Base-by-base conservation (phyloP, 2,113 vertebrate genomes). In the Bujurquina vittata region DNA sequence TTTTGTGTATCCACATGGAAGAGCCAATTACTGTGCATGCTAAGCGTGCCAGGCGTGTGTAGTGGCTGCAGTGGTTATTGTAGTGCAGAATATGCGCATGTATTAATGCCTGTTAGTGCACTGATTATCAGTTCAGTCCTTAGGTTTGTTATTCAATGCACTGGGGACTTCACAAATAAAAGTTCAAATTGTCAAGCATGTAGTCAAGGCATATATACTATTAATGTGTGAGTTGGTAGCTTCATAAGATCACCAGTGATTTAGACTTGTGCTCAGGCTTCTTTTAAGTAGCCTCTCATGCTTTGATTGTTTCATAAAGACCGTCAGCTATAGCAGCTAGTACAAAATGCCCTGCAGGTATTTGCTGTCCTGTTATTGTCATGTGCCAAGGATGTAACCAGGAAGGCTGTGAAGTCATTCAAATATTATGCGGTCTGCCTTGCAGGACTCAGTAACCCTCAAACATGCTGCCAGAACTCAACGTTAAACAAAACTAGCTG, bases 331-430 rank as follows among this genome's bases (percentile, higher is more conserved):
- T 14, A 33, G 4, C 29, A 3, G 67, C 46, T 31, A 12, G 31
- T 54, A 33, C 17, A 54, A 33, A 54, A 54, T 72, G 17, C 7
- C 65, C 22, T 49, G 5, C 23, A 69, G 10, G 40, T 72, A 72
- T 54, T 31, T 72, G 3, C 67, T 72, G 26, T 61, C 60, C 7
- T 87, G 79, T 79, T 79, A 26, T 79, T 79, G 84, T 86, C 84
- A 79, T 67, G 62, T 84, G 75, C 79, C 22, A 8, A 31, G 67
- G 67, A 31, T 75, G 23, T 52, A 62, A 52, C 23, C 4, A 43
- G 55, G 20, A 58, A 35, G 35, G 46, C 17, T 23, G 9, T 58
- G 22, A 72, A 3, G 43, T 72, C 67, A 29, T 49, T 46, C n/a
- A 46, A 10, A 67, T 46, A 18, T 67, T 46, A 72, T 23, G 5